Evolutionary conservation across 1,140 invertebrate species (phyloP), one percentile per base, ranked within the genome.

Genomic region (Tetramorium parvispinum): DNA sequence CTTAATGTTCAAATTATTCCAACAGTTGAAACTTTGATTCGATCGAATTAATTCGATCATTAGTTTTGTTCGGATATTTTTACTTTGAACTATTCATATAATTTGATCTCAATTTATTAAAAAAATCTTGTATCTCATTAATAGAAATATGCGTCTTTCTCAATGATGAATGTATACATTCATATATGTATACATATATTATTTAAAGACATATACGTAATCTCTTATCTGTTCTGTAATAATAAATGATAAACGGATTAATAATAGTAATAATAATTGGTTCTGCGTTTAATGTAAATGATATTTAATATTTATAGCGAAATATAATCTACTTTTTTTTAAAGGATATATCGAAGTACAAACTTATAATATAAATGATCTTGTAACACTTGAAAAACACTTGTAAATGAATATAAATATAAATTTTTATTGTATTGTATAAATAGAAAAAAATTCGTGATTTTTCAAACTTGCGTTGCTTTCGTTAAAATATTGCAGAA

Each of bases 311-410:
- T 21, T 37, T 79, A 18, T 79, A 49, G 40, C 10, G 6, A 81
- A n/a, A 0, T 55, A 27, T 13, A 81, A 53, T 81, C n/a, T 79
- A 78, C n/a, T 78, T 27, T 81, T 81, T 68, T 40, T 27, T 70
- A 65, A 65, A 83, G 75, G 13, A 82, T 37, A 27, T 53, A 18
- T 27, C 2, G 37, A 37, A 68, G n/a, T 70, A 81, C 21, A 81
- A 70, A 81, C 10, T 18, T 63, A 43, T 53, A 18, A n/a, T 68
- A 11, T 68, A 55, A 66, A 70, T 68, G 5, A 70, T 68, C 63
- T 68, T 68, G 8, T 53, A 81, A 81, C 13, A 51, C 13, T 53
- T 79, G 11, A 53, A 4, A 81, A 81, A 70, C 3, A n/a, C 53
- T 0, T 81, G 32, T 55, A 70, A 68, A 68, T 51, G 53, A 46